A percentile compares a stretch with the other conserved stretches of the same genome.
These are phyloP conservation scores for Pharmacophagus antenor DNA, from an alignment of 2,888 invertebrate species.

Conservation along the genomic window DNA sequence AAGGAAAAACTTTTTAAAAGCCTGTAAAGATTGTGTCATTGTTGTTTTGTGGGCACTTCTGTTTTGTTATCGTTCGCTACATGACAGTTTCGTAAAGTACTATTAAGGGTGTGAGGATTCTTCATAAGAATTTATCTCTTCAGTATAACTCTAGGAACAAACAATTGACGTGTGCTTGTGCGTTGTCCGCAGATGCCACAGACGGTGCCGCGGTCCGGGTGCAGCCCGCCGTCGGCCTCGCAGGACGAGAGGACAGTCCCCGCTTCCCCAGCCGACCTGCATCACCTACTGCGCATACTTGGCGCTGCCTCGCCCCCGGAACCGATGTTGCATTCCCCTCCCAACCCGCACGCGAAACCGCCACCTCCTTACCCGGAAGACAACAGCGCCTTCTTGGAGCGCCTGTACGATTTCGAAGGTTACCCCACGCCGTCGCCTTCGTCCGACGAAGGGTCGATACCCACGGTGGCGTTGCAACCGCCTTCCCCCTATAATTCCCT, in stretches of 20 bases:
- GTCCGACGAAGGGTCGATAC: slow-evolving; percentile 79
- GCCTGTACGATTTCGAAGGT: slow-evolving; percentile 74
- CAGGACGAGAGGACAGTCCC: slow-evolving; percentile 84
- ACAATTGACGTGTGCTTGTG: neutral
- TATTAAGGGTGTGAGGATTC: no score
- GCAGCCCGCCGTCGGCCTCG: slow-evolving; percentile 88
- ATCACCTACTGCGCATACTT: slow-evolving; percentile 69
- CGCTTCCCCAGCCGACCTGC: slow-evolving; percentile 76
- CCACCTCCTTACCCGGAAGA: slow-evolving; percentile 71
- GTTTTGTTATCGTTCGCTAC: no score
- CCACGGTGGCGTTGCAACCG: slow-evolving; percentile 80
- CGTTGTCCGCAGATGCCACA: slow-evolving; percentile 87
- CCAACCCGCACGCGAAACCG: slow-evolving; percentile 68
- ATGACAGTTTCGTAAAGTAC: no score
- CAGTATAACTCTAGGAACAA: neutral
- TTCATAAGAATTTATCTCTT: no score
- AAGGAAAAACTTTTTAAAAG: no score
- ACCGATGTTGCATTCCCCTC: slow-evolving; percentile 72
- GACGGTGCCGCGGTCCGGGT: slow-evolving; percentile 89
- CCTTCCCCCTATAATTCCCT: slow-evolving; percentile 78
- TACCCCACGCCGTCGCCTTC: slow-evolving; percentile 75
- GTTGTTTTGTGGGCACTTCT: no score
- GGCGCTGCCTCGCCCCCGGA: slow-evolving; percentile 76
- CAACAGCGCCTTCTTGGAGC: slow-evolving; percentile 63
- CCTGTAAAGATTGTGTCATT: no score